These are phyloP conservation scores for Sialis fuliginosa DNA, from an alignment of 2,888 invertebrate genomes.

Conservation along the genomic window DNA sequence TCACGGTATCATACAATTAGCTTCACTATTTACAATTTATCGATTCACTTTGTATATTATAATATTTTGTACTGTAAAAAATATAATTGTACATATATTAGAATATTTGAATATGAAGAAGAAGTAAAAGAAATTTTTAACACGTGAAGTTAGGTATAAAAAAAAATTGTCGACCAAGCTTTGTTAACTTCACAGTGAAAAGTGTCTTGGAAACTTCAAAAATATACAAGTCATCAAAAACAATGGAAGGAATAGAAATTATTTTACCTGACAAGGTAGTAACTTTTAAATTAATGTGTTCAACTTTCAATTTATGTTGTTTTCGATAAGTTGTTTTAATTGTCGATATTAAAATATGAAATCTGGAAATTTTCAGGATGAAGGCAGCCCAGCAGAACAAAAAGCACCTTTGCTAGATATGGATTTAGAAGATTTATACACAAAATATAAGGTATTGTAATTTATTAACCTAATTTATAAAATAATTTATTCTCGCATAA, in stretches of 20 bases:
- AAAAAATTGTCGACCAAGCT: no score
- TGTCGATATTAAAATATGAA: conserved; percentile 6
- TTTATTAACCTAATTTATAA: not conserved
- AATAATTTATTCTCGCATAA: not conserved
- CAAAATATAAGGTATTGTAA: conserved; percentile 73
- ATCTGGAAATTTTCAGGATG: conserved; percentile 34
- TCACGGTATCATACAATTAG: no score
- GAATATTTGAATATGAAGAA: no score
- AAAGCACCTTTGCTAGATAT: conserved; percentile 60
- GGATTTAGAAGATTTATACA: conserved; percentile 86
- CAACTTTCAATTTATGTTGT: not conserved
- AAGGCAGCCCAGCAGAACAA: conserved; percentile 45
- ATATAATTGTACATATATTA: no score
- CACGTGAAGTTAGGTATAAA: no score
- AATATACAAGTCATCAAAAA: conserved; percentile 15
- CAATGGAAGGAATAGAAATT: conserved; percentile 72
- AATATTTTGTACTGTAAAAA: no score
- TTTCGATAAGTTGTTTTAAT: conserved; percentile 5
- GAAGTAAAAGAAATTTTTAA: no score
- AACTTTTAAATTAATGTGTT: conserved; percentile 8
- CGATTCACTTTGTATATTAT: no score
- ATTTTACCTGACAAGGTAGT: conserved; percentile 62
- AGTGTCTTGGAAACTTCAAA: no score
- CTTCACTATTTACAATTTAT: no score
- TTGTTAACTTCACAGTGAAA: no score